phyloP scores from a whole-genome alignment of 2,888 invertebrate species.

The Drosophila maculinotata region DNA sequence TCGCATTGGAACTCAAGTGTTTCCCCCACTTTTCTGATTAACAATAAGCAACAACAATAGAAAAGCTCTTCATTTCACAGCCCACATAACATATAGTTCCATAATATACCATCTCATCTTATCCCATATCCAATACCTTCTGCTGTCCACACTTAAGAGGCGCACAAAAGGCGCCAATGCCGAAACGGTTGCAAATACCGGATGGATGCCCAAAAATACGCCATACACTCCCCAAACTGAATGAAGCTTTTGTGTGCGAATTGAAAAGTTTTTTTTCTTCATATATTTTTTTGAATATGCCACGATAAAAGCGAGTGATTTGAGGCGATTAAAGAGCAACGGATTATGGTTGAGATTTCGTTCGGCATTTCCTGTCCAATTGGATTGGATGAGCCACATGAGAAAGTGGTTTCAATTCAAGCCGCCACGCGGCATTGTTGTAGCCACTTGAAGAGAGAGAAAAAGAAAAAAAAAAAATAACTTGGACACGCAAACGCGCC shows the following conservation, averaged over 20 bases:
- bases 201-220: conserved; percentile 60
- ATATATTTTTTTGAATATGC: conserved; percentile 57
- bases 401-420: conserved; percentile 37
- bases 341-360: conserved; percentile 63
- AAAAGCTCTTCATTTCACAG: conserved; percentile 35
- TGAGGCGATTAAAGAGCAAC: conserved; percentile 65
- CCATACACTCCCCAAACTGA: conserved; percentile 36
- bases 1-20: conserved; percentile 8
- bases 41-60: conserved; percentile 37
- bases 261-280: conserved; percentile 63
- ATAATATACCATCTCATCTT: neutral
- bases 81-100: conserved; percentile 23
- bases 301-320: conserved; percentile 63
- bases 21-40: conserved; percentile 32
- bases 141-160: conserved; percentile 52
- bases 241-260: conserved; percentile 67
- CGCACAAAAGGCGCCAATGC: conserved; percentile 61
- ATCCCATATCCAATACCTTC: conserved; percentile 42
- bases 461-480: conserved; percentile 5
- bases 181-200: conserved; percentile 58
- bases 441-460: conserved; percentile 31
- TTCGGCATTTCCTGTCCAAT: conserved; percentile 68
- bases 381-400: conserved; percentile 31
- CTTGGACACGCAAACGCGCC: conserved; percentile 56
- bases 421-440: conserved; percentile 45